These are phyloP conservation scores for Habrosyne pyritoides DNA, from an alignment of 2,888 invertebrate genomes.

Conservation along the genomic window DNA sequence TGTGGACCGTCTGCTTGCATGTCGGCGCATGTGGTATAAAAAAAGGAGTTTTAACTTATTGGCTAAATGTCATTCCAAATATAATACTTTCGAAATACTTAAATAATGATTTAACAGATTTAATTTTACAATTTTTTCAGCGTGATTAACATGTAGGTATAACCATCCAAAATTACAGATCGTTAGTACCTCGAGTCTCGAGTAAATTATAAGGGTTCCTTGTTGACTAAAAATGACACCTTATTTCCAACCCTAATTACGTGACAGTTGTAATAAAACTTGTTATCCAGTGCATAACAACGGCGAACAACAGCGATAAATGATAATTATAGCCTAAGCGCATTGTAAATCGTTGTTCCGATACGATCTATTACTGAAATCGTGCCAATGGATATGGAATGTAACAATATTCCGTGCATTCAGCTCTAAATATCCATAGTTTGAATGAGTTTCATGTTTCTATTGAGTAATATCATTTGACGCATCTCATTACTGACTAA, in stretches of 20 bases:
- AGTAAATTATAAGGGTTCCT: too few relatives aligned
- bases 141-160: too few relatives aligned
- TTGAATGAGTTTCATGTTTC: not conserved
- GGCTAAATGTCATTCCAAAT: too few relatives aligned
- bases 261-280: not conserved
- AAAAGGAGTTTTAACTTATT: too few relatives aligned
- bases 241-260: not conserved
- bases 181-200: too few relatives aligned
- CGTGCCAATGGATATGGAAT: slow-evolving; percentile 1
- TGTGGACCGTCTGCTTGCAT: too few relatives aligned
- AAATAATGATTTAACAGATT: too few relatives aligned
- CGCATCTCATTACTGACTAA: not conserved
- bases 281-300: not conserved
- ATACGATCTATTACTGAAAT: slow-evolving; percentile 19
- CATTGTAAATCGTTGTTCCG: slow-evolving; percentile 37
- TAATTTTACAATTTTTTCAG: too few relatives aligned
- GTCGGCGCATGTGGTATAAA: too few relatives aligned
- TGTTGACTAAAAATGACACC: not conserved
- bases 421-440: not conserved
- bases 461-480: not conserved
- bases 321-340: slow-evolving; percentile 28
- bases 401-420: not conserved
- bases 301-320: slow-evolving; percentile 11
- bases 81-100: too few relatives aligned
- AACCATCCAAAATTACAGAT: too few relatives aligned